Evolutionary conservation across 2,888 invertebrate species (phyloP).

Genomic region (Latrodectus hesperus): DNA sequence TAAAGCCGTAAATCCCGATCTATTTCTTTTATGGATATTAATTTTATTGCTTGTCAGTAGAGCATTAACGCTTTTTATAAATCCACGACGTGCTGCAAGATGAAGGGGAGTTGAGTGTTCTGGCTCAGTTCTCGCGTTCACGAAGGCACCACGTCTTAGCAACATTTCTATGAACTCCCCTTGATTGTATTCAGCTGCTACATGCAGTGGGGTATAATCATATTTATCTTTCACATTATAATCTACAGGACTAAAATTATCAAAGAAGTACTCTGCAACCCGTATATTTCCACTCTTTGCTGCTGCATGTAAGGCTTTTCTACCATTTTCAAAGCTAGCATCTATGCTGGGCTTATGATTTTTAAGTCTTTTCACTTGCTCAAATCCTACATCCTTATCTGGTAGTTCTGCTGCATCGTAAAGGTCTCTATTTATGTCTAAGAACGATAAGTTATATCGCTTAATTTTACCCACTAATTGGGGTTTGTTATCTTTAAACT

Average conservation of each 20-base stretch:
- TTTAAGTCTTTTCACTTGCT: neutral
- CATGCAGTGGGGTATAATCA: neutral
- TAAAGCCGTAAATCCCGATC: neutral
- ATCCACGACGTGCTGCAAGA: neutral
- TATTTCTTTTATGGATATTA: neutral
- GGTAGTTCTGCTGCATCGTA: neutral
- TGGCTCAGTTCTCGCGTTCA: neutral
- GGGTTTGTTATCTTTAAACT: neutral
- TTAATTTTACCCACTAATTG: neutral
- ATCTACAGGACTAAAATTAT: neutral
- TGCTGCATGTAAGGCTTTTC: neutral
- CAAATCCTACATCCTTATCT: neutral
- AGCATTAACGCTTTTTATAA: neutral
- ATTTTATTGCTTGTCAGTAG: neutral
- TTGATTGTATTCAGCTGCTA: conserved; percentile 1
- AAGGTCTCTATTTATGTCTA: conserved; percentile 7
- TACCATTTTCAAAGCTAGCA: neutral
- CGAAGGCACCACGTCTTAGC: neutral
- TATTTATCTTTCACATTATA: neutral
- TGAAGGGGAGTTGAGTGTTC: neutral
- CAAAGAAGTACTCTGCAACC: neutral
- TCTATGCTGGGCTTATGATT: neutral
- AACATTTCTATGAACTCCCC: neutral
- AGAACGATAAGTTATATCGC: neutral
- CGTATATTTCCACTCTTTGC: neutral